These are phyloP conservation scores for Geopemphigus sp. DNA, from an alignment of 1,140 invertebrate genomes.

Conservation along the genomic window DNA sequence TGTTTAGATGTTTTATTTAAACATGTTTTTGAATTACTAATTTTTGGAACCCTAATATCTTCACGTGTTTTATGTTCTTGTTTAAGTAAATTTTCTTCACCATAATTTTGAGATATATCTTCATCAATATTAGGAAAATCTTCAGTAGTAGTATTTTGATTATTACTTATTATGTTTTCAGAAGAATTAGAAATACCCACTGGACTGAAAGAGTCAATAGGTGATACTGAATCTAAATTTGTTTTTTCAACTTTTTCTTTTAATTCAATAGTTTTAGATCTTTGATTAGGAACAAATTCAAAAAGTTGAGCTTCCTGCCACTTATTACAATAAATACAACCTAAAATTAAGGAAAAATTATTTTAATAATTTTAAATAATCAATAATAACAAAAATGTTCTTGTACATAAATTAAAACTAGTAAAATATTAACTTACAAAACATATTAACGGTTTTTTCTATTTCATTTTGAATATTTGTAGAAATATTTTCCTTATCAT, in stretches of 20 bases:
- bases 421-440: conserved; percentile 37
- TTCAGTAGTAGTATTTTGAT: not conserved
- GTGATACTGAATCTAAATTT: not conserved
- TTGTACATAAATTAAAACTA: not conserved
- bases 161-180: not conserved
- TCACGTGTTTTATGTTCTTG: not conserved
- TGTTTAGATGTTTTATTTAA: not conserved
- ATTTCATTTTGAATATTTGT: not conserved
- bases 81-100: not conserved
- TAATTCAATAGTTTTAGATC: conserved; percentile 41
- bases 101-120: conserved; percentile 14
- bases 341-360: conserved; percentile 21
- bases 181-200: not conserved
- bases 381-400: not conserved
- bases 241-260: not conserved
- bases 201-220: not conserved
- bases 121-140: not conserved
- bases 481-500: conserved; percentile 7
- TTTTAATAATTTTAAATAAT: not conserved
- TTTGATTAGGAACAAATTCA: conserved; percentile 43
- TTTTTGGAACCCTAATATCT: not conserved
- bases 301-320: conserved; percentile 44
- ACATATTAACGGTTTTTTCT: conserved; percentile 38
- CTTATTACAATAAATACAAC: conserved; percentile 45
- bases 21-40: not conserved